phyloP scores from a whole-genome alignment of 2,113 vertebrate species.

The Zapus hudsonius region DNA sequence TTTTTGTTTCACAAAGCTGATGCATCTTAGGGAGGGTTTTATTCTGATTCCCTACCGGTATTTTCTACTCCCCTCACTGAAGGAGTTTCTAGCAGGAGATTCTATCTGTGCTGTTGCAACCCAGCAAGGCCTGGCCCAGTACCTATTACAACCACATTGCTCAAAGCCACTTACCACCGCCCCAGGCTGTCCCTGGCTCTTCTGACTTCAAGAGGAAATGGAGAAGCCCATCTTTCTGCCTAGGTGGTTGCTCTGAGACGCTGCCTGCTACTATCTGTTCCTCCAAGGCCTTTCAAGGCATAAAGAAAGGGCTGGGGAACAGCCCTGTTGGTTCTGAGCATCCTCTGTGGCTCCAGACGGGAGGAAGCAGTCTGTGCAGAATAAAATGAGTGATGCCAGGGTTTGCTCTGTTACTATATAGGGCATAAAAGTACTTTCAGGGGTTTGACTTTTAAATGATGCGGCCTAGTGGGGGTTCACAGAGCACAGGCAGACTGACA shows the following conservation, averaged over 20 bases:
- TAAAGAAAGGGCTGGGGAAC: conserved; percentile 34
- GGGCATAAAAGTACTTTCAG: conserved; percentile 60
- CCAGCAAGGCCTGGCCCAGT: background rate
- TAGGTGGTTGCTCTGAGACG: rapidly evolving
- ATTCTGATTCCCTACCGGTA: background rate
- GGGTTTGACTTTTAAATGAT: conserved; percentile 81
- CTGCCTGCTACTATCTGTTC: background rate
- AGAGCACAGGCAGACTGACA: conserved; percentile 64
- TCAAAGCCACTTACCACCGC: background rate
- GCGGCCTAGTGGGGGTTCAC: conserved; percentile 64
- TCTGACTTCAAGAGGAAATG: background rate
- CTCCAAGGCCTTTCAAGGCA: background rate
- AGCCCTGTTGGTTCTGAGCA: background rate
- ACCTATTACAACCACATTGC: background rate
- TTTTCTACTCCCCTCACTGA: background rate
- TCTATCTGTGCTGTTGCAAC: background rate
- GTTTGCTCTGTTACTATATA: conserved; percentile 59
- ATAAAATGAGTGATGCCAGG: conserved; percentile 48
- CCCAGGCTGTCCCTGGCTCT: background rate
- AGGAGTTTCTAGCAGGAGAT: background rate
- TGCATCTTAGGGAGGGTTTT: background rate
- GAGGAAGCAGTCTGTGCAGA: conserved; percentile 35
- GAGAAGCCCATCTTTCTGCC: background rate
- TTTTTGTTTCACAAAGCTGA: background rate
- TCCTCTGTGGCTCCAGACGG: background rate